Percentiles rank a stretch among this genome's conserved stretches.
Conservation (phyloP, 2,888 invertebrate species). For the Euzetes globulus region DNA sequence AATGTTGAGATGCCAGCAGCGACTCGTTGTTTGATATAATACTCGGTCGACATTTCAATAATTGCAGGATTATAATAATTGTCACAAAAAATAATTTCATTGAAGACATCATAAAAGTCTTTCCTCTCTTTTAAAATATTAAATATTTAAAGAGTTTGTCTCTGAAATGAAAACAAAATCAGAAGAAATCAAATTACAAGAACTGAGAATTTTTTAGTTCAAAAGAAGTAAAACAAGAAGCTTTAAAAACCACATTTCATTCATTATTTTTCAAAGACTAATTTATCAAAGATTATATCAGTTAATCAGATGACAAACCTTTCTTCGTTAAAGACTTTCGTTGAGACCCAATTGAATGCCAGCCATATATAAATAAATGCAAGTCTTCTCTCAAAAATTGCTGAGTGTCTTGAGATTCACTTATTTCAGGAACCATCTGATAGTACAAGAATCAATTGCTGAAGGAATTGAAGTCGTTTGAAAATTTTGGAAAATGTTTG, state of each 20-base stretch:
- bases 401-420: too few relatives aligned
- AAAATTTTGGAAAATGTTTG: not conserved
- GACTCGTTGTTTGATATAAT: slow-evolving; percentile 27
- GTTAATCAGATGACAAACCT: not conserved
- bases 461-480: too few relatives aligned
- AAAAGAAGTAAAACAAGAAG: not conserved
- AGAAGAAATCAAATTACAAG: not conserved
- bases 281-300: not conserved
- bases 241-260: not conserved
- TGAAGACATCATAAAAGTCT: not conserved
- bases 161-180: not conserved
- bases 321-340: not conserved
- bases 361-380: not conserved
- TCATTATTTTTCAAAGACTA: not conserved
- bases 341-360: not conserved
- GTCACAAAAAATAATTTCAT: not conserved
- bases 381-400: not conserved
- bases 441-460: too few relatives aligned
- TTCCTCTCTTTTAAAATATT: not conserved
- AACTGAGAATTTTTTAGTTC: not conserved
- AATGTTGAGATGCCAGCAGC: slow-evolving; percentile 33
- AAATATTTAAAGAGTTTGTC: not conserved
- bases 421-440: too few relatives aligned
- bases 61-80: not conserved
- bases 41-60: not conserved